phyloP scores from a whole-genome alignment of 2,888 invertebrate genomes.

The Incurvaria masculella region DNA sequence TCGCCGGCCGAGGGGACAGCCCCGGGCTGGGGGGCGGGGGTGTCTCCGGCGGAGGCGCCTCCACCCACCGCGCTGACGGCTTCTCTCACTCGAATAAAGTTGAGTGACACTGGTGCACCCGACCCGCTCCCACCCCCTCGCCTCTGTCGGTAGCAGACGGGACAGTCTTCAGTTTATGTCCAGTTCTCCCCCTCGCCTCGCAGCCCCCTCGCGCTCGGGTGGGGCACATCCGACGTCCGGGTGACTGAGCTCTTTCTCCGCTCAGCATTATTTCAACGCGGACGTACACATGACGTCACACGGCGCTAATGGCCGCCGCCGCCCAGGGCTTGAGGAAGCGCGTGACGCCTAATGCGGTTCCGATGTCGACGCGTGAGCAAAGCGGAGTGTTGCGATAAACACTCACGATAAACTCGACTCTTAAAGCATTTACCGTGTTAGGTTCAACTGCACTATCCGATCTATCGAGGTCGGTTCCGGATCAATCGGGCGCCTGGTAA shows the following conservation, averaged over 20 bases:
- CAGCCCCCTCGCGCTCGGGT: not conserved
- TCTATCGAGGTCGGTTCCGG: not conserved
- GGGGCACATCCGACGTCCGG: not conserved
- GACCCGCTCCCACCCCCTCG: too few species aligned
- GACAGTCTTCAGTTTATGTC: slow-evolving; percentile 14
- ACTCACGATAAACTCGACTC: not conserved
- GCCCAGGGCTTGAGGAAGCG: not conserved
- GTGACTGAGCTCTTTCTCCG: slow-evolving; percentile 3
- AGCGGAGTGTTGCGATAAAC: not conserved
- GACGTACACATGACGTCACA: slow-evolving; percentile 14
- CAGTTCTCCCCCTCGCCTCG: slow-evolving; percentile 4
- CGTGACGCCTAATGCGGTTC: not conserved
- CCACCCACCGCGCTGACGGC: slow-evolving; percentile 5
- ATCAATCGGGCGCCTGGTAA: too few species aligned
- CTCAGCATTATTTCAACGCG: slow-evolving; percentile 5
- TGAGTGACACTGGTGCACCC: slow-evolving; percentile 13
- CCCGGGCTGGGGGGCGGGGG: slow-evolving; percentile 1
- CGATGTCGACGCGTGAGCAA: not conserved
- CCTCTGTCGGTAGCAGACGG: slow-evolving; percentile 17
- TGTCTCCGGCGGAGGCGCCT: not conserved
- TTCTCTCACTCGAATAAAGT: slow-evolving; percentile 12
- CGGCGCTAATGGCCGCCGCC: slow-evolving; percentile 14
- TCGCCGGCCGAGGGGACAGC: not conserved
- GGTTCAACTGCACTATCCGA: not conserved
- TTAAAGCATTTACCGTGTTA: not conserved